Evolutionary conservation across 1,140 invertebrate genomes (phyloP).

Genomic region (Acyrthosiphon pisum): DNA sequence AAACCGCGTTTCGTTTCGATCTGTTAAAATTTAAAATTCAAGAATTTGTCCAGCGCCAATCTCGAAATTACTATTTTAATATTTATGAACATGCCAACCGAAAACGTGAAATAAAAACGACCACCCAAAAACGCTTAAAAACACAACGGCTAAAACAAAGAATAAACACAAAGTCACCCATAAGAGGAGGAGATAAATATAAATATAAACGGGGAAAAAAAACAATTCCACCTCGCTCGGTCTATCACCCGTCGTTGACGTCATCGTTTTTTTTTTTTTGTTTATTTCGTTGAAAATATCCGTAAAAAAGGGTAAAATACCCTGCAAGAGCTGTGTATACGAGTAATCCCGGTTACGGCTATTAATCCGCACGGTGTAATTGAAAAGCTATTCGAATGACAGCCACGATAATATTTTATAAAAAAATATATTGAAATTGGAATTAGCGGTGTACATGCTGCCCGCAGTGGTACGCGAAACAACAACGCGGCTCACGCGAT

Average conservation of each 20-base stretch:
- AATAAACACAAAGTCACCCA: neutral
- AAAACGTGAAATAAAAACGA: neutral
- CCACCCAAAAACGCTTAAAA: neutral
- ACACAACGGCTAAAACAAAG: neutral
- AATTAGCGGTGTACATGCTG: neutral
- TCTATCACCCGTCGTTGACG: neutral
- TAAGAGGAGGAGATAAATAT: no score
- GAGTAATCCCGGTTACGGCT: neutral
- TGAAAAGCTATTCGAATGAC: neutral
- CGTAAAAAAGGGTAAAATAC: neutral
- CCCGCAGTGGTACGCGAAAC: neutral
- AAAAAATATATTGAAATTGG: neutral
- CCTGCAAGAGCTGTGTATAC: neutral
- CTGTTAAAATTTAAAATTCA: neutral
- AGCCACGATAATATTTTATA: neutral
- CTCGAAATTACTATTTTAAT: slow-evolving; percentile 32
- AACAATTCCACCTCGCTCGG: neutral
- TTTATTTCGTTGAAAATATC: neutral
- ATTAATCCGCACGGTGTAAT: neutral
- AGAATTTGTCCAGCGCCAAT: neutral
- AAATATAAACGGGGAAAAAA: neutral
- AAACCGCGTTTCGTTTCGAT: neutral
- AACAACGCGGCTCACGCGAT: neutral
- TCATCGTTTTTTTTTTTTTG: neutral
- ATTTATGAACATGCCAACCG: neutral